Evolutionary conservation across 1,140 invertebrate species (phyloP).

Genomic region (Zaprionus kolodkinae): DNA sequence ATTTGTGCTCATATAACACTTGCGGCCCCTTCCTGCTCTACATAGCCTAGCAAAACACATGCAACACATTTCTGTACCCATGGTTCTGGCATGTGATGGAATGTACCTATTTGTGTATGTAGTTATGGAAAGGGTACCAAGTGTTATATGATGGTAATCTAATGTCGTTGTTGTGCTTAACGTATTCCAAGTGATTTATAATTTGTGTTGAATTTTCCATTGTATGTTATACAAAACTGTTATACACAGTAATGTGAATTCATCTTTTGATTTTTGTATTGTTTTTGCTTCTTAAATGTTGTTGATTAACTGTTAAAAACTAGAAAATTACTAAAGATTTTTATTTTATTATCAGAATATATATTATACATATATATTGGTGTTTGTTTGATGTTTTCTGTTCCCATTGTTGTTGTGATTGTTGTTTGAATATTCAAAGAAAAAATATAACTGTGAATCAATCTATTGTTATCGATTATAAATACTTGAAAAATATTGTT

Average conservation of each 20-base stretch:
- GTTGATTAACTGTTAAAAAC: constrained; percentile 27
- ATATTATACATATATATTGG: constrained; percentile 17
- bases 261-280: constrained; percentile 15
- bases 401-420: constrained; percentile 61
- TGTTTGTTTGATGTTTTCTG: constrained; percentile 21
- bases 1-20: constrained; percentile 42
- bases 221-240: constrained; percentile 24
- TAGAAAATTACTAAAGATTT: constrained; percentile 16
- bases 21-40: constrained; percentile 11
- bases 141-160: constrained; percentile 37
- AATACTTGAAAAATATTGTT: constrained; percentile 7
- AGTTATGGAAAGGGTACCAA: background rate
- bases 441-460: constrained; percentile 27
- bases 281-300: constrained; percentile 37
- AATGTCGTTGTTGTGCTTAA: constrained; percentile 78
- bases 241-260: constrained; percentile 16
- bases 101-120: background rate
- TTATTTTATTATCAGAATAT: constrained; percentile 1
- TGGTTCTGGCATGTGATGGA: background rate
- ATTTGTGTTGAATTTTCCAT: constrained; percentile 46
- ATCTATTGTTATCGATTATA: constrained; percentile 14
- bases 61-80: background rate
- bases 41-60: background rate
- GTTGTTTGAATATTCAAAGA: constrained; percentile 49
- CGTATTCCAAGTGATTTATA: constrained; percentile 70